Percentiles rank a stretch among this genome's conserved stretches.
phyloP scores from a whole-genome alignment of 2,888 invertebrate species.

The Heteromurus nitidus region DNA sequence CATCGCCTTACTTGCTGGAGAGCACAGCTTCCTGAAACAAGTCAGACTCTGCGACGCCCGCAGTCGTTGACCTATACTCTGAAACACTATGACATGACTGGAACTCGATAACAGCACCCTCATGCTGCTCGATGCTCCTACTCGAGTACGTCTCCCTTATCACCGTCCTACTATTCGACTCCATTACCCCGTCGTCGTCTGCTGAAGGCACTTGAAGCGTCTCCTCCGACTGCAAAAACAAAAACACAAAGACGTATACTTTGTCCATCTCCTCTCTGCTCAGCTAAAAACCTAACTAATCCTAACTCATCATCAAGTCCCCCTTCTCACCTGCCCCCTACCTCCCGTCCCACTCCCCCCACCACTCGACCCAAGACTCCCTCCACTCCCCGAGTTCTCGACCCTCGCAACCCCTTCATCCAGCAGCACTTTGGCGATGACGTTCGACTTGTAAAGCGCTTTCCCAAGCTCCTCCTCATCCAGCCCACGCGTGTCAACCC shows the following conservation, averaged over 20 bases:
- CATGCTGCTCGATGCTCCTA: conserved; percentile 14
- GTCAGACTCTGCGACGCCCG: background rate
- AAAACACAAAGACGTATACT: background rate
- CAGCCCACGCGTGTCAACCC: background rate
- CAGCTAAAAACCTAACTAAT: background rate
- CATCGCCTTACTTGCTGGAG: background rate
- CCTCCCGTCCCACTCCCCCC: background rate
- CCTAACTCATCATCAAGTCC: background rate
- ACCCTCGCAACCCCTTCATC: conserved; percentile 9
- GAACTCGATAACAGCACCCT: conserved; percentile 34
- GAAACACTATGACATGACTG: background rate
- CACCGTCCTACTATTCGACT: conserved; percentile 15
- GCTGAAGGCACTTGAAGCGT: no score
- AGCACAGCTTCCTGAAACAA: background rate
- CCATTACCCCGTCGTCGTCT: background rate
- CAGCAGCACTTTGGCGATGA: conserved; percentile 25
- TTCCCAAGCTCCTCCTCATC: conserved; percentile 1
- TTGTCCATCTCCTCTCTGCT: background rate
- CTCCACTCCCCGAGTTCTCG: conserved; percentile 9
- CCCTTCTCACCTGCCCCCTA: conserved; percentile 3
- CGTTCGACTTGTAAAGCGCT: conserved; percentile 31
- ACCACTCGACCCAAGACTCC: conserved; percentile 8
- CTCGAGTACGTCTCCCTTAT: conserved; percentile 15
- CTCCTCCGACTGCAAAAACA: background rate
- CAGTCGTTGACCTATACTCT: background rate